phyloP scores from a whole-genome alignment of 2,797 vertebrate species.

The Botia almorhae region DNA sequence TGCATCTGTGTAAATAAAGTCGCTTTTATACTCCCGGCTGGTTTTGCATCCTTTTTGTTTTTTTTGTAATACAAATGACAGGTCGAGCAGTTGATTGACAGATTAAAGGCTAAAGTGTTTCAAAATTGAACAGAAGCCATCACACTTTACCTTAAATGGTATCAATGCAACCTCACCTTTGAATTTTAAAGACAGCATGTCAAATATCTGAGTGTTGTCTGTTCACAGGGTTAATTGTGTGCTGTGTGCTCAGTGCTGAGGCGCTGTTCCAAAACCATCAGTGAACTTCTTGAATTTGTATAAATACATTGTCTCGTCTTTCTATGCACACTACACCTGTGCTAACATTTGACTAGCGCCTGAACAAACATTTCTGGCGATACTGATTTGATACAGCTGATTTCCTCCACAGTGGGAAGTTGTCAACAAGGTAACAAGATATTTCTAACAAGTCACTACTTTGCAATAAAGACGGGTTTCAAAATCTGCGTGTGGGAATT shows the following conservation, averaged over 20 bases:
- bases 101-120: neutral
- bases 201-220: neutral
- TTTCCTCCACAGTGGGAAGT: too few species aligned
- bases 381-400: too few species aligned
- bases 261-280: slow-evolving; percentile 6
- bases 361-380: too few species aligned
- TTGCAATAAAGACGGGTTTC: too few species aligned
- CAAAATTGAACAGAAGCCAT: neutral
- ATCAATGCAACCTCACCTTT: neutral
- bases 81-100: slow-evolving; percentile 14
- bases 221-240: neutral
- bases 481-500: too few species aligned
- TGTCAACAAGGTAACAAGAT: too few species aligned
- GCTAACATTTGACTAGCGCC: neutral
- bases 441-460: too few species aligned
- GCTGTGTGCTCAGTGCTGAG: neutral
- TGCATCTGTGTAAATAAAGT: slow-evolving; percentile 23
- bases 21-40: slow-evolving; percentile 12
- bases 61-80: neutral
- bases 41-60: slow-evolving; percentile 5
- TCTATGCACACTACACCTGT: neutral
- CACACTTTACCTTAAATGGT: neutral
- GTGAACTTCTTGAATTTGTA: slow-evolving; percentile 19
- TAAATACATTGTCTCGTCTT: neutral
- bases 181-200: neutral